phyloP scores from a whole-genome alignment of 2,888 invertebrate genomes.

The Germaria angustata region DNA sequence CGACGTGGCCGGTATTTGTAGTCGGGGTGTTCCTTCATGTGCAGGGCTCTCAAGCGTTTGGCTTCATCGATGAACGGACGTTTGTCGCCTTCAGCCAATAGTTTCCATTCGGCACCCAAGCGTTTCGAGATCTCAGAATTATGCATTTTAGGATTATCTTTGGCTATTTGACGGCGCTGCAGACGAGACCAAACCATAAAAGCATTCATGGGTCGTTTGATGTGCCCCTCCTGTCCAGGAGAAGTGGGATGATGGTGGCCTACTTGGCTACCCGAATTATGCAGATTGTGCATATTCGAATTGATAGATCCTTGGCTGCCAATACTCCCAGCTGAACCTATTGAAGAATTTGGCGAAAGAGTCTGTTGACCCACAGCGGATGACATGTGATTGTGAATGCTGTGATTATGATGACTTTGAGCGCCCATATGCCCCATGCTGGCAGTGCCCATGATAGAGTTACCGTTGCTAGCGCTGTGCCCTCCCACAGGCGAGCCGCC shows the following conservation, averaged over 20 bases:
- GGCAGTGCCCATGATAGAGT: slow-evolving; percentile 74
- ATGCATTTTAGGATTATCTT: slow-evolving; percentile 96
- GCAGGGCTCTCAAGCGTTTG: slow-evolving; percentile 90
- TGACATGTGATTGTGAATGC: slow-evolving; percentile 64
- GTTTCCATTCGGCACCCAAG: slow-evolving; percentile 96
- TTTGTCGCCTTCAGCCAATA: slow-evolving; percentile 91
- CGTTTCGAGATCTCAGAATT: slow-evolving; percentile 94
- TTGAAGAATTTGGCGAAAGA: slow-evolving; percentile 77
- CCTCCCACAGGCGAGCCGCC: slow-evolving; percentile 78
- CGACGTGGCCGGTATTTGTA: slow-evolving; percentile 93
- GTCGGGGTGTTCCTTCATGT: slow-evolving; percentile 95
- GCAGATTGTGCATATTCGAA: slow-evolving; percentile 65
- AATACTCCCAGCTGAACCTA: slow-evolving; percentile 74
- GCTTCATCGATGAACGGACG: slow-evolving; percentile 97
- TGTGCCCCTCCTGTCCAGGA: slow-evolving; percentile 85
- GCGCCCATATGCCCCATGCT: slow-evolving; percentile 76
- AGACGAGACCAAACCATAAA: slow-evolving; percentile 98
- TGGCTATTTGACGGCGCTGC: slow-evolving; percentile 94
- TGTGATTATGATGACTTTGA: slow-evolving; percentile 57
- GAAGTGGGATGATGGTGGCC: slow-evolving; percentile 74
- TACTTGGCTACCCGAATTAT: slow-evolving; percentile 42
- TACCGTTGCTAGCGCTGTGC: slow-evolving; percentile 74
- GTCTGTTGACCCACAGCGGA: slow-evolving; percentile 75
- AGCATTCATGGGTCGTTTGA: slow-evolving; percentile 98
- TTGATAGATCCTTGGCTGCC: slow-evolving; percentile 69